Conservation (phyloP, 2,797 vertebrate species). For the Oceanodroma leucorhoa region DNA sequence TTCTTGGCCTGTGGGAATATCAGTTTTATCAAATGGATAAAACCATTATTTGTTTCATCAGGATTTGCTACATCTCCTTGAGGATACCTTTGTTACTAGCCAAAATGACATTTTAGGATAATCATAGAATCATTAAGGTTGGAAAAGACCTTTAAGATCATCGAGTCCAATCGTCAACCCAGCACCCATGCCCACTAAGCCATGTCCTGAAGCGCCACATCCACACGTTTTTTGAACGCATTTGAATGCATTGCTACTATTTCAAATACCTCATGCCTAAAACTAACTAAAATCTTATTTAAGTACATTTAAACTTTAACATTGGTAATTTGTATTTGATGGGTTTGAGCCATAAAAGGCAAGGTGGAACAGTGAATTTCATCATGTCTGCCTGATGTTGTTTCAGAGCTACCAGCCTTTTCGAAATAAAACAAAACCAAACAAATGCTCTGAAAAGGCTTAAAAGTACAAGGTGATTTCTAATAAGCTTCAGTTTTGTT, state of each 20-base stretch:
- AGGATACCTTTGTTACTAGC: not conserved
- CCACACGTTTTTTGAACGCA: no score
- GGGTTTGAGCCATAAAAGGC: not conserved
- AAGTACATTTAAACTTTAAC: not conserved
- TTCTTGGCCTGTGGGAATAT: not conserved
- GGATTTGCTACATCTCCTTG: not conserved
- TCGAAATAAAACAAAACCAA: not conserved
- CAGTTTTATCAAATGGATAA: not conserved
- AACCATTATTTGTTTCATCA: not conserved
- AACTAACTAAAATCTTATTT: not conserved
- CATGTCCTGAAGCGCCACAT: no score
- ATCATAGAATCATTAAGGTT: not conserved
- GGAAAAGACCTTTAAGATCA: no score
- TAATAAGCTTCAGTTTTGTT: not conserved
- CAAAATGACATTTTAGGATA: not conserved
- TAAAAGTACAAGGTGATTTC: constrained; percentile 11
- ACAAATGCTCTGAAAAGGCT: not conserved
- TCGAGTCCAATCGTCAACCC: no score
- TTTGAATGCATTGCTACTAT: not conserved
- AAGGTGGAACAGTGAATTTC: not conserved
- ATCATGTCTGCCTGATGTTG: not conserved
- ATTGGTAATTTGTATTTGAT: not conserved
- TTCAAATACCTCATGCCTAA: not conserved
- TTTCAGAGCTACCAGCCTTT: not conserved
- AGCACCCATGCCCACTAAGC: no score